Evolutionary conservation across 2,888 invertebrate genomes (phyloP).

Genomic region (Hypsopygia costalis): DNA sequence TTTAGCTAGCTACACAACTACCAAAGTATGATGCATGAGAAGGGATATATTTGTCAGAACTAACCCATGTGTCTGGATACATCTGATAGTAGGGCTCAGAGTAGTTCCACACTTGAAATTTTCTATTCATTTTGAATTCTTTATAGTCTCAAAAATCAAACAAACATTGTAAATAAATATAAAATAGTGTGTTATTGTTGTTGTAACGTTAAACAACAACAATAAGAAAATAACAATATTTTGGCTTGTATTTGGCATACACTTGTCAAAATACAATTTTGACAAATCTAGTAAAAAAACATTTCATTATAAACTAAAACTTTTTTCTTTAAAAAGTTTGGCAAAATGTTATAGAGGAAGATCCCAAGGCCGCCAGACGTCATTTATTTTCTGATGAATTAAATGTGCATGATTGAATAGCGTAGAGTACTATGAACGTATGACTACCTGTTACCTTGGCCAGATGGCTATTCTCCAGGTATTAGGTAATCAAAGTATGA

Average conservation of each 20-base stretch:
- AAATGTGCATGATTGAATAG: too few relatives aligned
- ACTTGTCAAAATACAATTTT: conserved; percentile 63
- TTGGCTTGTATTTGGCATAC: conserved; percentile 59
- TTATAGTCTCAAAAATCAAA: conserved; percentile 32
- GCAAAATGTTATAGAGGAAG: conserved; percentile 1
- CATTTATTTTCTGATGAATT: too few relatives aligned
- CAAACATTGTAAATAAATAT: conserved; percentile 57
- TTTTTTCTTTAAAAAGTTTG: conserved; percentile 49
- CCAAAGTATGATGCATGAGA: too few relatives aligned
- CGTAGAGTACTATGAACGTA: too few relatives aligned
- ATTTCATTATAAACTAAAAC: conserved; percentile 46
- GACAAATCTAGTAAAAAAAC: conserved; percentile 61
- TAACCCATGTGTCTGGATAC: conserved; percentile 74
- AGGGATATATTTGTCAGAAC: too few relatives aligned
- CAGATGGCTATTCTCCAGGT: too few relatives aligned
- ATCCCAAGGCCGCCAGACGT: too few relatives aligned
- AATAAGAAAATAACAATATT: conserved; percentile 41
- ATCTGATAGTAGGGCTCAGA: conserved; percentile 75
- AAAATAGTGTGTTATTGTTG: too few relatives aligned
- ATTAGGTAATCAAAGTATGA: too few relatives aligned
- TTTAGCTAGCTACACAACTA: too few relatives aligned
- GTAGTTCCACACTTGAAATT: conserved; percentile 79
- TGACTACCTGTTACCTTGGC: too few relatives aligned
- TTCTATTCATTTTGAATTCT: conserved; percentile 65
- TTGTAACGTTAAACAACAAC: conserved; percentile 51